Conservation (phyloP, 2,888 invertebrate genomes). For the Buathra laborator region DNA sequence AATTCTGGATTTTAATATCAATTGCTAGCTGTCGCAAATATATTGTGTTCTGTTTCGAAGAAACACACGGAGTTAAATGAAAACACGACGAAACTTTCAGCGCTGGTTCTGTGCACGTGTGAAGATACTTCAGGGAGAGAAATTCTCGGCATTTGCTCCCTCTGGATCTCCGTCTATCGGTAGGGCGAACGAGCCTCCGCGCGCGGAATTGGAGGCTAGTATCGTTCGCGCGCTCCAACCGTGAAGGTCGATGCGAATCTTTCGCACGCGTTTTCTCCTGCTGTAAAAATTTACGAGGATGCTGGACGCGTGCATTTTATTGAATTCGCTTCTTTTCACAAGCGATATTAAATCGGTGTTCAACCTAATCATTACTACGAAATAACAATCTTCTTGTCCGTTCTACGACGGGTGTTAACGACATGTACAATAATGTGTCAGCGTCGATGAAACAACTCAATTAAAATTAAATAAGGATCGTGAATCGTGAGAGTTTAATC, state of each 20-base stretch:
- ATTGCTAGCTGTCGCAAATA: no score
- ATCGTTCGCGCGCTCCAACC: conserved; percentile 48
- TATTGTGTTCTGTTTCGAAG: no score
- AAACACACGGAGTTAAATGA: no score
- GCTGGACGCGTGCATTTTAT: background rate
- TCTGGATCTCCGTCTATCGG: background rate
- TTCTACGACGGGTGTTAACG: no score
- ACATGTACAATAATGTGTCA: background rate
- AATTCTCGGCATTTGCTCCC: background rate
- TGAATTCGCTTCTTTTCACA: background rate
- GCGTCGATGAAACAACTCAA: background rate
- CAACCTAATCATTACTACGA: background rate
- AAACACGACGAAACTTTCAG: no score
- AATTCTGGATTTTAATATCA: no score
- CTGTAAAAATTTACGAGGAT: background rate
- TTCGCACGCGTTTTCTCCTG: background rate
- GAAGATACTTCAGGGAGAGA: conserved; percentile 1
- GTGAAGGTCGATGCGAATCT: conserved; percentile 33
- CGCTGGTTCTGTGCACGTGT: background rate
- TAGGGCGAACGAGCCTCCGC: conserved; percentile 2
- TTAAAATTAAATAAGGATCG: background rate
- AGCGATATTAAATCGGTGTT: background rate
- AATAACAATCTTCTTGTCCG: background rate
- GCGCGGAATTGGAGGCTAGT: conserved; percentile 49
- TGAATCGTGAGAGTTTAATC: background rate